A percentile compares a stretch with the other conserved stretches of the same genome.
phyloP scores from a whole-genome alignment of 2,888 invertebrate species.

The Dione juno region DNA sequence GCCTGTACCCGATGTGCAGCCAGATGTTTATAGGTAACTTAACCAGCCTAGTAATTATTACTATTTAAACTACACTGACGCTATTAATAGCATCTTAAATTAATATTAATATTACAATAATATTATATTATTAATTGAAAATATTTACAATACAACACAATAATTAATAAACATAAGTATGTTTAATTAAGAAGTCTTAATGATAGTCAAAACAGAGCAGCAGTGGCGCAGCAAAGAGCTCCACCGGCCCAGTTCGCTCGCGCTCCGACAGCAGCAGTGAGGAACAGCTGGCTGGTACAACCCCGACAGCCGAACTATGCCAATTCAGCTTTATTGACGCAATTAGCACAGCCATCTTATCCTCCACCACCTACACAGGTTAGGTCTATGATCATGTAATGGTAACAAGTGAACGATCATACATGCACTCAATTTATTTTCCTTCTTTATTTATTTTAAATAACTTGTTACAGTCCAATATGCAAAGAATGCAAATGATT shows the following conservation, averaged over 20 bases:
- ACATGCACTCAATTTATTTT: no score
- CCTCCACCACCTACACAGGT: conserved; percentile 73
- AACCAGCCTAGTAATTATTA: not conserved
- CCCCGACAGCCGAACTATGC: conserved; percentile 70
- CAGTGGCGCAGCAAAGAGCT: conserved; percentile 34
- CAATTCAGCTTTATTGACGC: conserved; percentile 83
- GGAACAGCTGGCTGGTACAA: conserved; percentile 58
- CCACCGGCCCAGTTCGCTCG: conserved; percentile 47
- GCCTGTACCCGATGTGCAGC: conserved; percentile 75
- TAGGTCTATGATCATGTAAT: not conserved
- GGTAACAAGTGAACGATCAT: no score
- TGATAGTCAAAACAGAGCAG: conserved; percentile 28
- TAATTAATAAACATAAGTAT: no score
- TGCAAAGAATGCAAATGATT: conserved; percentile 67
- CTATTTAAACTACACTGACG: no score
- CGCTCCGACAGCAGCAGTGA: conserved; percentile 43
- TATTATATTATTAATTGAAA: no score
- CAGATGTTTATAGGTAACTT: conserved; percentile 65
- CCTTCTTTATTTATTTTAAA: not conserved
- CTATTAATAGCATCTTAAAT: no score
- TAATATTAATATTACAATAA: no score
- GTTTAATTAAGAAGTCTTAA: not conserved
- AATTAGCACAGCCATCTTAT: conserved; percentile 85
- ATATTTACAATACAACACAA: no score
- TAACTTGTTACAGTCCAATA: conserved; percentile 48